Conservation (phyloP, 1,140 invertebrate species). For the Rhizoglyphus robini region DNA sequence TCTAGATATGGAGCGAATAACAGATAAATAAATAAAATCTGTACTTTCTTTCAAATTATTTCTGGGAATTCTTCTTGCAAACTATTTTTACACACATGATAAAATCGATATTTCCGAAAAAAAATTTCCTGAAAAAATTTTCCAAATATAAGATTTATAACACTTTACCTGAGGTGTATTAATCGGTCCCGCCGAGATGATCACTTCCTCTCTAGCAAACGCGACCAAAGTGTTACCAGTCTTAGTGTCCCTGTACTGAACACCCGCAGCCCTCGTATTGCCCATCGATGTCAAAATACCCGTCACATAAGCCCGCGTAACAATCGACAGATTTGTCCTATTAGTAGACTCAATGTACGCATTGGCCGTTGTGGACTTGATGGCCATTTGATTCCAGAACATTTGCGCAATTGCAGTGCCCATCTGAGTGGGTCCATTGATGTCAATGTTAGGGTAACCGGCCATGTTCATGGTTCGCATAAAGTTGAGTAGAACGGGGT, state of each 20-base stretch:
- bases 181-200: constrained; percentile 45
- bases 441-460: constrained; percentile 49
- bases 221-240: background rate
- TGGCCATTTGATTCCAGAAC: constrained; percentile 14
- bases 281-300: background rate
- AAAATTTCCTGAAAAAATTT: too few relatives aligned
- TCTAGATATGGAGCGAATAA: too few relatives aligned
- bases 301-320: background rate
- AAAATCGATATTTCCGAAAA: too few relatives aligned
- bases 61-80: too few relatives aligned
- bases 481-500: background rate
- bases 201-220: background rate
- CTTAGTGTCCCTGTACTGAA: background rate
- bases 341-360: constrained; percentile 13
- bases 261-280: background rate
- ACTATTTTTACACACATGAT: too few relatives aligned
- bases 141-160: too few relatives aligned
- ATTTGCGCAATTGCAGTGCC: constrained; percentile 17
- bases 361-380: constrained; percentile 16
- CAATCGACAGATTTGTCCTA: background rate
- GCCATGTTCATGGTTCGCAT: background rate
- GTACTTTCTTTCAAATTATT: too few relatives aligned
- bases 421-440: constrained; percentile 46
- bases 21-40: too few relatives aligned
- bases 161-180: constrained; percentile 83